Conservation (phyloP, 2,113 vertebrate genomes). For the Holacanthus passer region DNA sequence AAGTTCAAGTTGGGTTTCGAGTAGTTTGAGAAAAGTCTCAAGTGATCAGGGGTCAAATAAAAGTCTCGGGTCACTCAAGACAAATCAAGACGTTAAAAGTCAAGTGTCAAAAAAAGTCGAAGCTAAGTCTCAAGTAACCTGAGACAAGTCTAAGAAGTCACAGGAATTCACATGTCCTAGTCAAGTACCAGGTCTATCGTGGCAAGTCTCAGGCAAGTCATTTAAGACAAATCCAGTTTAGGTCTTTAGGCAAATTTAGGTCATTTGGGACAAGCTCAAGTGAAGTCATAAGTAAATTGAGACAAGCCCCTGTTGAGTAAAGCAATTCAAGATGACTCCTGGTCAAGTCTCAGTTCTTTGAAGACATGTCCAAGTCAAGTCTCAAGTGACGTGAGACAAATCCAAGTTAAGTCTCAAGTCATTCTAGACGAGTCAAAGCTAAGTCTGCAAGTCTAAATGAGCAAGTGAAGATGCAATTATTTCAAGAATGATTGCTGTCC, state of each 20-base stretch:
- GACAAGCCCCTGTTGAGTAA: background rate
- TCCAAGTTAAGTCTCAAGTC: background rate
- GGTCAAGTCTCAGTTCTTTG: background rate
- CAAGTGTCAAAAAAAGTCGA: too few relatives aligned
- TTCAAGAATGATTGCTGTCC: background rate
- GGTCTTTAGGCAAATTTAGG: background rate
- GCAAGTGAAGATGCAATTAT: background rate
- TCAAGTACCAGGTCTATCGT: background rate
- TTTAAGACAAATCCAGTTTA: background rate
- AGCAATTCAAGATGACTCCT: background rate
- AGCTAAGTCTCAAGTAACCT: too few relatives aligned
- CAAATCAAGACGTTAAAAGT: background rate
- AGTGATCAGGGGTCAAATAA: background rate
- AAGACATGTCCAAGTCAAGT: background rate
- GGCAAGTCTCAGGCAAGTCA: too few relatives aligned
- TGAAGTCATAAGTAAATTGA: background rate
- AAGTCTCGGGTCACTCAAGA: background rate
- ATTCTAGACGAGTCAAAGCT: background rate
- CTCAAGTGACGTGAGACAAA: background rate
- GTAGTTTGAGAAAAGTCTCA: background rate
- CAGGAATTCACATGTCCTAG: too few relatives aligned
- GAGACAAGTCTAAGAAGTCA: background rate
- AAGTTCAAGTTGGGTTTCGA: background rate
- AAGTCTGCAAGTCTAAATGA: background rate
- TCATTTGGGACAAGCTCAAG: background rate